Evolutionary conservation across 2,888 invertebrate genomes (phyloP), one percentile per base, ranked within the genome.

Genomic region (Cryptus armator): DNA sequence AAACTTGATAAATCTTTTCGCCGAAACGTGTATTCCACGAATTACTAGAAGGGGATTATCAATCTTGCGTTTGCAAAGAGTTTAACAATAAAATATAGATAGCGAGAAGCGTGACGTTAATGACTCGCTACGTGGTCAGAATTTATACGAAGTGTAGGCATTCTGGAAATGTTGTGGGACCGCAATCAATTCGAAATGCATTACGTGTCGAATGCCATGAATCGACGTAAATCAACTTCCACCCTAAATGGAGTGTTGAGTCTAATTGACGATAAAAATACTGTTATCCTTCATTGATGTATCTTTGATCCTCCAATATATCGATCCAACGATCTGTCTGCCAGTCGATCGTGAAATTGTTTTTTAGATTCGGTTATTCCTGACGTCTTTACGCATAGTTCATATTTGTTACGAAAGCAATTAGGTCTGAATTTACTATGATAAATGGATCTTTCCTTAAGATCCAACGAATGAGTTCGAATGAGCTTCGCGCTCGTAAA

Each of bases 1-100:
- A 62, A 46, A 53, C 70, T 70, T 76, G 64, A 64, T 76, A 76
- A 81, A 81, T 81, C 70, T 64, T 46, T 37, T 32, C 32, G 10
- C 32, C 51, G n/a, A 9, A 19, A 24, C 24, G 68, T 29, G 9
- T 29, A 29, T 46, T 46, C 46, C 16, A 48, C 19, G 46, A 29
- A 24, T 48, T 48, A 44, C 67, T 16, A 9, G 37, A 37, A 37
- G 44, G 29, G 46, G 14, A 48, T 68, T 48, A 48, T 68, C 29
- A 48, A 68, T 68, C 68, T 29, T 6, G 29, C 0, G 44, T 5
- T 48, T 24, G 48, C 14, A n/a, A 0, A 12, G 59, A 29, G 4
- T 7, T 62, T n/a, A 14, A 29, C 59, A 14, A 32, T 14, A 12
- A 12, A 29, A 29, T 14, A 14, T 7, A 62, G n/a, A 12, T 37